Base-by-base conservation (phyloP, 2,797 vertebrate species). In the Leptodactylus fallax region DNA sequence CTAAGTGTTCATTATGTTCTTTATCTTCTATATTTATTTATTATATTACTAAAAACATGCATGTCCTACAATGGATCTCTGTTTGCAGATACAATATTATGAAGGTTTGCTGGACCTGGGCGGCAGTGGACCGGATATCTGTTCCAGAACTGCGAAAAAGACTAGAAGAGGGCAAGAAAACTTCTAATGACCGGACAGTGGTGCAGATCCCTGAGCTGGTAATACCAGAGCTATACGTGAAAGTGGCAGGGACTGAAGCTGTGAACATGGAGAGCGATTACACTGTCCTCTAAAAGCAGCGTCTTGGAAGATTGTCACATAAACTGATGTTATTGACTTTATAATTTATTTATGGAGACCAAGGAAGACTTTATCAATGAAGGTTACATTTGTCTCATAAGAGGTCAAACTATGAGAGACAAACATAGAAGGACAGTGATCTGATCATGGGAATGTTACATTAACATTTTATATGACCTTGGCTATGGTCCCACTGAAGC, bases 71-170 rank as follows among this genome's bases (percentile, higher is more conserved):
- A 72, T 27, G 17, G 19, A 76, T 65, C 0, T 77, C 56, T 78
- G 76, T 85, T 61, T 49, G 7, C 89, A 99, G 98, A 90, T 95
- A 98, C 16, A 72, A 91, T 19, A 91, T 98, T 90, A 98, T 99
- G 92, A 97, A 96, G 91, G 90, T 91, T 47, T 98, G 98, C 91
- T 97, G 97, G 95, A 95, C 94, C 7, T 99, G 97, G 97, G 96
- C 91, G 87, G 96, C 95, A 65, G 86, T 92, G 14, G 93, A 95
- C 9, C 94, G 97, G 0, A 95, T 96, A 8, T 90, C 94, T 2
- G 92, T 96, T 85, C 87, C 90, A 16, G 96, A 96, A 19, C 86
- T 99, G 82, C 89, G 87, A 77, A 92, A 74, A 21, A 96, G 94
- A 85, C 93, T 99, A 4, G 87, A 93, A 85, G 90, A 91, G 2